phyloP scores from a whole-genome alignment of 2,797 vertebrate species.

The Masticophis lateralis region DNA sequence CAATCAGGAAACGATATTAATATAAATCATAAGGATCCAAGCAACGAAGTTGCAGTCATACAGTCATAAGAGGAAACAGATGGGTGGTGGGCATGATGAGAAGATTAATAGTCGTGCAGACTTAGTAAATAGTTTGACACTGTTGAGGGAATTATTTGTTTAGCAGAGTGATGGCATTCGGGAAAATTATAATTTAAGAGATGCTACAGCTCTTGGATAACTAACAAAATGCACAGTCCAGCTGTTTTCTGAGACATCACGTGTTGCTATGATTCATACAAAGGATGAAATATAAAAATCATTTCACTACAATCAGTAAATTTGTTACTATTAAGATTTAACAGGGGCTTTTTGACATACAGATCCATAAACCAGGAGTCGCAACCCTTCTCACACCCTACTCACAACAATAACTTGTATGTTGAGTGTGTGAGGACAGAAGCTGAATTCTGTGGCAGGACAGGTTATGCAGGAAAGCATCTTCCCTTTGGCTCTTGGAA shows the following conservation, averaged over 20 bases:
- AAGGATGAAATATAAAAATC: constrained; percentile 16
- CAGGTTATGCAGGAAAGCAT: neutral
- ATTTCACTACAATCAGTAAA: neutral
- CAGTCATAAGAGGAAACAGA: too few relatives aligned
- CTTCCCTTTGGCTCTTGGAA: neutral
- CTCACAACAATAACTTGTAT: neutral
- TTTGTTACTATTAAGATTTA: constrained; percentile 26
- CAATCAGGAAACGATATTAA: too few relatives aligned
- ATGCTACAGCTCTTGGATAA: constrained; percentile 16
- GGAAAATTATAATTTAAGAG: neutral
- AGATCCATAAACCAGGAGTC: accelerated
- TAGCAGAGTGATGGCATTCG: too few relatives aligned
- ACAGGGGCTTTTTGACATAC: constrained; percentile 8
- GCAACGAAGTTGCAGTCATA: too few relatives aligned
- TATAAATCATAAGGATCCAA: too few relatives aligned
- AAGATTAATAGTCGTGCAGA: too few relatives aligned
- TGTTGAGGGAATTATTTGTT: too few relatives aligned
- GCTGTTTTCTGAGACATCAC: constrained; percentile 30
- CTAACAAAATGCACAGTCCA: constrained; percentile 18
- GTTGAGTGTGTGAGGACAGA: neutral
- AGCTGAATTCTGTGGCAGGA: constrained; percentile 10
- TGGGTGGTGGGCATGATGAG: too few relatives aligned
- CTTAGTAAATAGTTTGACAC: too few relatives aligned
- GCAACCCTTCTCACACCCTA: neutral
- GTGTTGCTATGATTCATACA: constrained; percentile 10